Base-by-base conservation (phyloP, 2,113 vertebrate species). In the Laterallus jamaicensis region DNA sequence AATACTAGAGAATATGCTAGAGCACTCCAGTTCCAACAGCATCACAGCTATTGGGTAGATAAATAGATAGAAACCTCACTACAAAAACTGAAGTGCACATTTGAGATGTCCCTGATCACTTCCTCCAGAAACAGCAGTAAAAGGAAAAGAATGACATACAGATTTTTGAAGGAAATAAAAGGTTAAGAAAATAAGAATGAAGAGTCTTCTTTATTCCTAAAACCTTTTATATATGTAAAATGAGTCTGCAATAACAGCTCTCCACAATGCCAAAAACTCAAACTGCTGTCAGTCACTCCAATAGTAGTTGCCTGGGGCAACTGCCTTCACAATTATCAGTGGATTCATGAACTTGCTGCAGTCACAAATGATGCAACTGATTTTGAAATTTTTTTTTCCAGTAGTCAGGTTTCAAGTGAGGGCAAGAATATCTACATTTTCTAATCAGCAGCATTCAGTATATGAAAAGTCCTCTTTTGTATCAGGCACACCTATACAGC, bases 261-360 rank as follows among this genome's bases (percentile, higher is more conserved):
- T 94, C 69, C 29, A 25, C 59, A 66, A 44, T 24, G n/a, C 47
- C 79, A 91, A 90, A 93, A 86, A 6, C 32, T 49, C 76, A 73
- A 89, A 90, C 56, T 90, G 35, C 79, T 88, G 82, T 90, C 94
- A 92, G 39, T 81, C 82, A 88, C 86, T 88, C 39, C 32, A 68
- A 64, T 39, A 37, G 68, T 42, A 92, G 82, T 81, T 96, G 88
- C 86, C 86, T 90, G 68, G 86, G 86, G 82, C 94, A 97, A 94
- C 75, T 90, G 79, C 67, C 90, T 90, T 78, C 83, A 83, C 85
- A 96, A 37, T 88, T 81, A 70, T 59, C 82, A 88, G 82, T 44
- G 68, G 85, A 90, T 93, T 86, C 79, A 92, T 0, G 0, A 94
- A 88, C 39, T 86, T 93, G 29, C 35, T 90, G 73, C 80, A 62